These are phyloP conservation scores for Aphidius colemani DNA, from an alignment of 2,888 invertebrate species.

Conservation along the genomic window DNA sequence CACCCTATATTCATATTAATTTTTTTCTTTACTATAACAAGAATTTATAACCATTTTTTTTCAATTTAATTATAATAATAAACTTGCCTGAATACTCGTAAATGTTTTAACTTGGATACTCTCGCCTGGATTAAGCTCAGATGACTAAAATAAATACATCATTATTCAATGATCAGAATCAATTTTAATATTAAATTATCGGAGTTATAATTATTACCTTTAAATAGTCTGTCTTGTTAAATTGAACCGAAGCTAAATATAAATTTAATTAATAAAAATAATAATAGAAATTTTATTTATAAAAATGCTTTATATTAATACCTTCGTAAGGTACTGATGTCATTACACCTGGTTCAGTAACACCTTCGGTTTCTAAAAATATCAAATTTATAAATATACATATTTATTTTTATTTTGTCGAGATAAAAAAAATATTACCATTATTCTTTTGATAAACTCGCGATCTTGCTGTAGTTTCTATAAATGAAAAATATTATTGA, in stretches of 20 bases:
- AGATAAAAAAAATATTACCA: background rate
- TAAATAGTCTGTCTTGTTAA: conserved; percentile 3
- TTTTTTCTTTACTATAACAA: too few species aligned
- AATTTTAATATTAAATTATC: too few species aligned
- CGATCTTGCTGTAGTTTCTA: background rate
- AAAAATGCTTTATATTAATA: too few species aligned
- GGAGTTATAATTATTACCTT: background rate
- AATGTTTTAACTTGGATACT: conserved; percentile 48
- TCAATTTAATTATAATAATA: too few species aligned
- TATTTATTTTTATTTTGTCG: background rate
- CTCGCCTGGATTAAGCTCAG: conserved; percentile 47
- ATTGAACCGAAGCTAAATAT: background rate
- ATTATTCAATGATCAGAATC: background rate
- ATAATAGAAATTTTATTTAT: too few species aligned
- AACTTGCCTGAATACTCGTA: conserved; percentile 56
- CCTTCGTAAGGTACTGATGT: too few species aligned
- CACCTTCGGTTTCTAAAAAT: too few species aligned
- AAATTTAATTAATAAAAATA: background rate
- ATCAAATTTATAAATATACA: too few species aligned
- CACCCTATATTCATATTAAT: conserved; percentile 54
- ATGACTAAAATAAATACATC: conserved; percentile 35
- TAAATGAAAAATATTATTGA: conserved; percentile 3
- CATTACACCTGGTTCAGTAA: too few species aligned
- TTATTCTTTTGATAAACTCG: background rate
- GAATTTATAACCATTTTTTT: too few species aligned